Conservation (phyloP, 2,113 vertebrate genomes). For the Helogale parvula region DNA sequence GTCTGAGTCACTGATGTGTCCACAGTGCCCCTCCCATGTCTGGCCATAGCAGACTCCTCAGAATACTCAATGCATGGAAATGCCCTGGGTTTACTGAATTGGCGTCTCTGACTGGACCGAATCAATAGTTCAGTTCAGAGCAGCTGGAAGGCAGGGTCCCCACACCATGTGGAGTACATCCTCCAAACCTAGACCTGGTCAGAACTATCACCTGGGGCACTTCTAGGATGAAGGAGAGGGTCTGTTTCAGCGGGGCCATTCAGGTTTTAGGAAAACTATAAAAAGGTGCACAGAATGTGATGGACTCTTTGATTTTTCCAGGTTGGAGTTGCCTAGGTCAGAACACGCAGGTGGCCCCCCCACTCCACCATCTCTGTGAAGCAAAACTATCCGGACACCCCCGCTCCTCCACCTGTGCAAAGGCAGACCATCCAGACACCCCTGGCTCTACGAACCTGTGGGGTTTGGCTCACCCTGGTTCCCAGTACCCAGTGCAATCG, state of each 20-base stretch:
- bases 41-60: background rate
- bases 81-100: background rate
- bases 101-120: fast-evolving
- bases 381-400: background rate
- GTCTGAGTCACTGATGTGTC: background rate
- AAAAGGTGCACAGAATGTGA: background rate
- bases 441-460: background rate
- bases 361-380: background rate
- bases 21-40: background rate
- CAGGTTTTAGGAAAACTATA: background rate
- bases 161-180: fast-evolving
- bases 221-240: too few species aligned
- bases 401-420: too few species aligned
- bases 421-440: background rate
- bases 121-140: background rate
- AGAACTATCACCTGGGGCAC: background rate
- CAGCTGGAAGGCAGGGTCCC: background rate
- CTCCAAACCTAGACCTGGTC: background rate
- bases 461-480: background rate
- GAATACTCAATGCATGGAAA: background rate
- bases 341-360: background rate
- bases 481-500: background rate
- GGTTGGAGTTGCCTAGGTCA: background rate
- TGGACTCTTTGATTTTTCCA: background rate
- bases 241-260: background rate